These are phyloP conservation scores for Ennomos erosarius DNA, from an alignment of 2,888 invertebrate species.

Conservation along the genomic window DNA sequence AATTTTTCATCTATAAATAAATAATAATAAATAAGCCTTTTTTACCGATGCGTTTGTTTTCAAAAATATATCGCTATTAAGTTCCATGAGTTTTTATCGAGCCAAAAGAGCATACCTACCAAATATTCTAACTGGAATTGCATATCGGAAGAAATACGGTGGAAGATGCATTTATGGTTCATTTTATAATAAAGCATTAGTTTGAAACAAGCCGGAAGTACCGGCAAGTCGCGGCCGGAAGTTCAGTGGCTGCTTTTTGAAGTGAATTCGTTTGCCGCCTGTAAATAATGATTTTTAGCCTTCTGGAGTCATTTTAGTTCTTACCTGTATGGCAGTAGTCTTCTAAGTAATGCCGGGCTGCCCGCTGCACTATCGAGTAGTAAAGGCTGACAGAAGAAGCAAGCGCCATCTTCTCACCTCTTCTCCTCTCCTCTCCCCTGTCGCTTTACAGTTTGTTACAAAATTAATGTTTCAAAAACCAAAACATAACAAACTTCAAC, in stretches of 20 bases:
- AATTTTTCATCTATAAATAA: no score
- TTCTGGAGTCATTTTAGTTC: slow-evolving; percentile 35
- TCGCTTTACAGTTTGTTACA: slow-evolving; percentile 69
- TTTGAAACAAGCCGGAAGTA: slow-evolving; percentile 5
- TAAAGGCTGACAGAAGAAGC: slow-evolving; percentile 89
- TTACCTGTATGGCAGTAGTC: slow-evolving; percentile 88
- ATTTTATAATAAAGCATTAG: background rate
- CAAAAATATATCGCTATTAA: no score
- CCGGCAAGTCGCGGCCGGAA: slow-evolving; percentile 14
- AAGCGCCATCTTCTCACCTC: slow-evolving; percentile 81
- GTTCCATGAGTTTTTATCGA: no score
- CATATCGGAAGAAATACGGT: no score
- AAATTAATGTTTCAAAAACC: slow-evolving; percentile 70
- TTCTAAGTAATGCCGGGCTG: slow-evolving; percentile 88
- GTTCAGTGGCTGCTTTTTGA: background rate
- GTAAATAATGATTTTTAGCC: slow-evolving; percentile 13
- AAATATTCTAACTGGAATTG: no score
- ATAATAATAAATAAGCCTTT: no score
- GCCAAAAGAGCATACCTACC: no score
- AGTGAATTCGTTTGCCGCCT: slow-evolving; percentile 9
- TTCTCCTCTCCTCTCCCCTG: slow-evolving; percentile 54
- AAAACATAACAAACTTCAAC: slow-evolving; percentile 55
- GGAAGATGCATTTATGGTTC: no score
- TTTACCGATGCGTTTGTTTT: no score
- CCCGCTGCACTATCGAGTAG: slow-evolving; percentile 89